phyloP scores from a whole-genome alignment of 2,888 invertebrate species.

The Eilema sororculum region DNA sequence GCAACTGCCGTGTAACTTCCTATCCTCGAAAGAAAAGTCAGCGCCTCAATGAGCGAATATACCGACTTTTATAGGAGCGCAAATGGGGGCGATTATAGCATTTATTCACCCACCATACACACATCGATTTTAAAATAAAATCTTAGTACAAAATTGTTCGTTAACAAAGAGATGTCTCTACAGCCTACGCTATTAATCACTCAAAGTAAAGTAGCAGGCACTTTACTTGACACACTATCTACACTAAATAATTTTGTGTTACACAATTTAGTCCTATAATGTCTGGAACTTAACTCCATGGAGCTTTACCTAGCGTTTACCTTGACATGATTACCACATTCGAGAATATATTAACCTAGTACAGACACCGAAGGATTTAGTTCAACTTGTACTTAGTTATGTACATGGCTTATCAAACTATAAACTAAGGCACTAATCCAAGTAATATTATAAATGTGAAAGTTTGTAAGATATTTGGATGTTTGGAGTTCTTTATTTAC shows the following conservation, averaged over 20 bases:
- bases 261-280: conserved; percentile 28
- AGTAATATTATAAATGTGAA: too few relatives aligned
- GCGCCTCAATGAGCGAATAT: too few relatives aligned
- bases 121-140: conserved; percentile 13
- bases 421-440: background rate
- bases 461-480: too few relatives aligned
- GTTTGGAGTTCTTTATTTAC: too few relatives aligned
- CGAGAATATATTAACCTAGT: conserved; percentile 2
- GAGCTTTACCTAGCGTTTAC: conserved; percentile 28
- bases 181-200: conserved; percentile 50
- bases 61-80: too few relatives aligned
- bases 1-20: too few relatives aligned
- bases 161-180: conserved; percentile 36
- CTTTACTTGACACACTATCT: conserved; percentile 53
- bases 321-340: conserved; percentile 18
- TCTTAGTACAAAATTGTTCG: conserved; percentile 30
- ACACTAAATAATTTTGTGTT: conserved; percentile 31
- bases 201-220: conserved; percentile 40
- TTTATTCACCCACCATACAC: background rate
- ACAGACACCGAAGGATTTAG: background rate
- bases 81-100: too few relatives aligned
- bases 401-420: background rate
- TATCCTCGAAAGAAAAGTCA: too few relatives aligned
- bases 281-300: conserved; percentile 19
- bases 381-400: background rate